phyloP scores from a whole-genome alignment of 1,140 invertebrate genomes.

The Neotoxoptera formosana region DNA sequence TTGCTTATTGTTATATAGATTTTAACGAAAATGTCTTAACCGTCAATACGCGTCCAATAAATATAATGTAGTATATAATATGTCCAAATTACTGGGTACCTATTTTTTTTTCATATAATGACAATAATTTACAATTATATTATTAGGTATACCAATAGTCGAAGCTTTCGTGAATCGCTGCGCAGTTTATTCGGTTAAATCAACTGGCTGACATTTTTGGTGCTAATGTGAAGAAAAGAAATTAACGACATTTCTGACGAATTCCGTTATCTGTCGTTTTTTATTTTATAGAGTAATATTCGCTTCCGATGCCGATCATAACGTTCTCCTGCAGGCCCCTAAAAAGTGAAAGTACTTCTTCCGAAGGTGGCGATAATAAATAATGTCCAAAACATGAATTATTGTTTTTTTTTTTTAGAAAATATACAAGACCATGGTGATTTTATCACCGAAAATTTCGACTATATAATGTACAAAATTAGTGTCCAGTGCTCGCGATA shows the following conservation, averaged over 20 bases:
- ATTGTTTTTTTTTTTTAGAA: neutral
- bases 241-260: neutral
- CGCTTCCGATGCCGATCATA: neutral
- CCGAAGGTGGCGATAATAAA: too few species aligned
- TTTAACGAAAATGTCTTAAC: neutral
- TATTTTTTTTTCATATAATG: neutral
- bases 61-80: too few species aligned
- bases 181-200: neutral
- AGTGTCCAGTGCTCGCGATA: neutral
- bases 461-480: neutral
- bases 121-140: neutral
- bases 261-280: neutral
- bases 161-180: neutral
- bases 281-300: neutral
- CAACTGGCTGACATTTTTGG: neutral
- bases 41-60: neutral
- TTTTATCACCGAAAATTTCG: neutral
- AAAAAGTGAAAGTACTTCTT: neutral
- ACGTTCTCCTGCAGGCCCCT: neutral
- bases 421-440: neutral
- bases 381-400: neutral
- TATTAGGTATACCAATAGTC: neutral
- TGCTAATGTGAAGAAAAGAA: neutral
- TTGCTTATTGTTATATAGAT: neutral
- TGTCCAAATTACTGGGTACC: neutral